These are phyloP conservation scores for Coenonympha glycerion DNA, from an alignment of 2,888 invertebrate genomes.

Conservation along the genomic window DNA sequence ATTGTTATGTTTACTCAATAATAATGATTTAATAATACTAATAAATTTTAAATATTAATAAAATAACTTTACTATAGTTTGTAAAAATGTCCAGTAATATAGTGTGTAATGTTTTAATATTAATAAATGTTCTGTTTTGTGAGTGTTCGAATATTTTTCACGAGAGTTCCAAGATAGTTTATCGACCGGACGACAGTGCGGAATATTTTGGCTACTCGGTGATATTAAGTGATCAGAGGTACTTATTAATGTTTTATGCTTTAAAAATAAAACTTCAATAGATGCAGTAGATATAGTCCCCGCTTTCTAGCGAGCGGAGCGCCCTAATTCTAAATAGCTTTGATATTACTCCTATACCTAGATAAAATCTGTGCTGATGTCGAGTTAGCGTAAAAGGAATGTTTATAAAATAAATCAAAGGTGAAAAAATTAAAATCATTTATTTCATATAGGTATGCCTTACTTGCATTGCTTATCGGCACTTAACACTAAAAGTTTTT, in stretches of 20 bases:
- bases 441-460: too few relatives aligned
- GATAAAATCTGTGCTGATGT: too few relatives aligned
- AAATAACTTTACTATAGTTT: not conserved
- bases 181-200: constrained; percentile 36
- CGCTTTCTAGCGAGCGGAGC: too few relatives aligned
- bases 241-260: constrained; percentile 12
- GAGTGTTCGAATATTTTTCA: constrained; percentile 42
- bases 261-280: too few relatives aligned
- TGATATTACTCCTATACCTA: too few relatives aligned
- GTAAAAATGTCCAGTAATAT: not conserved
- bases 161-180: constrained; percentile 44
- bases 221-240: constrained; percentile 31
- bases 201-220: constrained; percentile 56
- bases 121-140: constrained; percentile 5
- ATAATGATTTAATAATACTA: not conserved
- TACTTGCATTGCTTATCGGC: too few relatives aligned
- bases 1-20: not conserved
- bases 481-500: too few relatives aligned
- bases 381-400: too few relatives aligned
- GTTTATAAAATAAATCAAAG: too few relatives aligned
- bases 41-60: not conserved
- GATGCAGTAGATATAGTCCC: too few relatives aligned
- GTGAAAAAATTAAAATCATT: too few relatives aligned
- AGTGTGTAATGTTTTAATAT: constrained; percentile 4
- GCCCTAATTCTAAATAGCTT: too few relatives aligned